These are phyloP conservation scores for Aphodius granarius DNA, from an alignment of 2,888 invertebrate species.

Conservation along the genomic window DNA sequence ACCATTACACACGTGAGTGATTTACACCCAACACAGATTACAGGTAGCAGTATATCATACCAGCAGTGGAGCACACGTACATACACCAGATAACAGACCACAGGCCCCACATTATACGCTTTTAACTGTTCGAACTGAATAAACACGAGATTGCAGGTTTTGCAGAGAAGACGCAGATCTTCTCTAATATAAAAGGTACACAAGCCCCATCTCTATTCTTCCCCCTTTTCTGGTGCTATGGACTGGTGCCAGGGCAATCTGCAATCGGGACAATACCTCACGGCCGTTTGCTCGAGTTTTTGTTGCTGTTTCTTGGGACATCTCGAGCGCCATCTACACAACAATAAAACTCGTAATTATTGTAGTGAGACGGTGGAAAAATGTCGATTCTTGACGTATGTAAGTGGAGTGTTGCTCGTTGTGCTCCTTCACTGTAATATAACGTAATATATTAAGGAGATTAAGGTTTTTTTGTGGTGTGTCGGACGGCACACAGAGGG, in stretches of 20 bases:
- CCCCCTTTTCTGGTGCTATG: neutral
- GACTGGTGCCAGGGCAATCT: neutral
- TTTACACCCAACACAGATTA: neutral
- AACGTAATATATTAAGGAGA: neutral
- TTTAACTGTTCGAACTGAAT: neutral
- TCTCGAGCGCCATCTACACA: neutral
- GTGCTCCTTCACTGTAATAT: neutral
- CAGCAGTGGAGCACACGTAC: neutral
- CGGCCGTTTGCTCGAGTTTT: neutral
- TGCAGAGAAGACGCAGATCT: neutral
- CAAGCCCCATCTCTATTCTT: neutral
- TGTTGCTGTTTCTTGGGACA: neutral
- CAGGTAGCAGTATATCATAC: neutral
- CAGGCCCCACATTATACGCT: neutral
- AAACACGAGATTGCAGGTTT: neutral
- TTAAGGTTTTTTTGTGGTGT: neutral
- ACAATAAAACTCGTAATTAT: neutral
- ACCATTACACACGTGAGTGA: neutral
- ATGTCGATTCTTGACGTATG: neutral
- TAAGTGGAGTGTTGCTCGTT: neutral
- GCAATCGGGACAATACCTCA: neutral
- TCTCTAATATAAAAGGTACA: neutral
- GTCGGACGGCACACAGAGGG: neutral
- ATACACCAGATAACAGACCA: neutral
- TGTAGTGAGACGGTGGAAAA: neutral